Evolutionary conservation across 2,113 vertebrate genomes (phyloP).

Genomic region (Labeo rohita): DNA sequence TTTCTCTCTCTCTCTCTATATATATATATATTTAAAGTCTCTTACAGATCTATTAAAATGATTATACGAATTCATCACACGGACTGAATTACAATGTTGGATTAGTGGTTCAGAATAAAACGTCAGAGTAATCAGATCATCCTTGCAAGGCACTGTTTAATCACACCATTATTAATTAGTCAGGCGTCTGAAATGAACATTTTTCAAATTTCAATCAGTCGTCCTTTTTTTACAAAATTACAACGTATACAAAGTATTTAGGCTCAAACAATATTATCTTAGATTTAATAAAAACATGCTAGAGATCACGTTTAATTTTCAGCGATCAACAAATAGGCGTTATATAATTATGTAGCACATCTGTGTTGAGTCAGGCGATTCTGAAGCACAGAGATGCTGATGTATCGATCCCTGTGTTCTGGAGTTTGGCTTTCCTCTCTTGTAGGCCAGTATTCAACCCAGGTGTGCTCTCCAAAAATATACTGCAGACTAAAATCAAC

Average conservation of each 20-base stretch:
- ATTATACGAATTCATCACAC: too few species aligned
- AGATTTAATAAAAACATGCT: too few species aligned
- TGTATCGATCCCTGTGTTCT: neutral
- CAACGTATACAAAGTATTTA: too few species aligned
- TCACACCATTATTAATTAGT: neutral
- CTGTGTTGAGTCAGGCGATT: neutral
- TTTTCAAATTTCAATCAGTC: too few species aligned
- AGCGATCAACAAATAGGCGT: too few species aligned
- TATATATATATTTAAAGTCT: too few species aligned
- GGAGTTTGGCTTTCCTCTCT: slow-evolving; percentile 52
- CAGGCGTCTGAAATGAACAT: too few species aligned
- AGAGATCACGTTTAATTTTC: too few species aligned
- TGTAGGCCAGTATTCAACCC: slow-evolving; percentile 77
- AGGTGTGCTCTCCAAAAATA: slow-evolving; percentile 66
- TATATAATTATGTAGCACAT: slow-evolving; percentile 36
- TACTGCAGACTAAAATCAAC: slow-evolving; percentile 65
- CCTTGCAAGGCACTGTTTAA: neutral
- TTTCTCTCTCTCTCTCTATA: too few species aligned
- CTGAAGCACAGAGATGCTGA: neutral
- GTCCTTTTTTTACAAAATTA: too few species aligned
- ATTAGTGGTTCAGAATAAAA: neutral
- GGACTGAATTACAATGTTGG: neutral
- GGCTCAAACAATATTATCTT: too few species aligned
- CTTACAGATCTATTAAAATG: too few species aligned
- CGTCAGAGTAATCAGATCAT: neutral